phyloP scores from a whole-genome alignment of 2,888 invertebrate species.

The Epiblema foenella region DNA sequence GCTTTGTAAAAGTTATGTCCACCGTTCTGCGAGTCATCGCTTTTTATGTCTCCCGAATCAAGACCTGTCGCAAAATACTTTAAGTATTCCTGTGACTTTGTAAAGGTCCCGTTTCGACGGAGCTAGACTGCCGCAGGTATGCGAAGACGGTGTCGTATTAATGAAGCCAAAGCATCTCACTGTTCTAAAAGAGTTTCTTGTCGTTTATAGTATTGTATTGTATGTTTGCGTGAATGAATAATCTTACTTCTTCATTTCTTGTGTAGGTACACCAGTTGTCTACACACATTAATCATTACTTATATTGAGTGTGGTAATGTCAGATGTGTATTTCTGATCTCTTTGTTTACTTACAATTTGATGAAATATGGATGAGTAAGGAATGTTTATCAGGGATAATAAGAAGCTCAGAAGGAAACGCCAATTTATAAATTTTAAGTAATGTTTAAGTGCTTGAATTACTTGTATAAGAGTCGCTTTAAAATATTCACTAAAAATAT shows the following conservation, averaged over 20 bases:
- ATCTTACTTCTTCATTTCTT: constrained; percentile 63
- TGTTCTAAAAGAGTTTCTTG: constrained; percentile 57
- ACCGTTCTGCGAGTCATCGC: constrained; percentile 48
- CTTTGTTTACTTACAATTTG: constrained; percentile 81
- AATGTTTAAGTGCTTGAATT: constrained; percentile 76
- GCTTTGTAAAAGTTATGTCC: constrained; percentile 66
- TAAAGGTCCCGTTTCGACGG: constrained; percentile 35
- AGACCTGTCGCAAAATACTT: constrained; percentile 32
- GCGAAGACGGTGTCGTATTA: constrained; percentile 45
- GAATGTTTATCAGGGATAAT: constrained; percentile 54
- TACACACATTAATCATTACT: constrained; percentile 57
- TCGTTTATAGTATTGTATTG: constrained; percentile 63
- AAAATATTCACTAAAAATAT: constrained; percentile 68
- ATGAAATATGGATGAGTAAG: constrained; percentile 70
- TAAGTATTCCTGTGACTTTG: constrained; percentile 38
- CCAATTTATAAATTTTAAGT: constrained; percentile 76
- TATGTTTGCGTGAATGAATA: constrained; percentile 71
- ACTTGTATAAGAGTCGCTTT: constrained; percentile 69
- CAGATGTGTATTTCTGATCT: constrained; percentile 72
- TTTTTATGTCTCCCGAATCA: constrained; percentile 31
- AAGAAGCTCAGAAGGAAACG: constrained; percentile 78
- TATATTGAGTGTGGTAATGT: constrained; percentile 76
- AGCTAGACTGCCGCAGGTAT: constrained; percentile 3
- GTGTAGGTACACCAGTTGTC: constrained; percentile 63
- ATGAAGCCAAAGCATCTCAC: constrained; percentile 58